A percentile compares a stretch with the other conserved stretches of the same genome.
Conservation (phyloP, 2,797 vertebrate genomes). For the Propithecus deckenii region DNA sequence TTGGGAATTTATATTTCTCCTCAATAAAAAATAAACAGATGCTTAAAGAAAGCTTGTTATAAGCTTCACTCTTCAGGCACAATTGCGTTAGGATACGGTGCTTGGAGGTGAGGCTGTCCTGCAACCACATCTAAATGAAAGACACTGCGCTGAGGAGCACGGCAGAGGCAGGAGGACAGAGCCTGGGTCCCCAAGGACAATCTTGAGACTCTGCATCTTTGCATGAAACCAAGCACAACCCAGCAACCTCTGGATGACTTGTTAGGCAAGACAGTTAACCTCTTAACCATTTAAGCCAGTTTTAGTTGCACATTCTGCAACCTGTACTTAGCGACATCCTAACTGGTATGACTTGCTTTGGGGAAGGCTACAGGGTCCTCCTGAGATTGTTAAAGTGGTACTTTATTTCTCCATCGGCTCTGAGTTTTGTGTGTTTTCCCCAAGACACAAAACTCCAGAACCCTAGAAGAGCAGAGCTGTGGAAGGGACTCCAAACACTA, state of each 20-base stretch:
- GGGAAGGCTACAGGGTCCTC: not conserved
- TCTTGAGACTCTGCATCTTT: not conserved
- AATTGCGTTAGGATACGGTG: not conserved
- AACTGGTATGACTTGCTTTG: not conserved
- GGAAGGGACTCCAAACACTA: not conserved
- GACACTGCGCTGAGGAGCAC: fast-evolving
- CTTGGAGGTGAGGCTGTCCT: not conserved
- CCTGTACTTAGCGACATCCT: not conserved
- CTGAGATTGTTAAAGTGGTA: not conserved
- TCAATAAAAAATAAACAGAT: not conserved
- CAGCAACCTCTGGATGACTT: not conserved
- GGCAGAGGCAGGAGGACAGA: not conserved
- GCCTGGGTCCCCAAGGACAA: not conserved
- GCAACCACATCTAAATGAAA: not conserved
- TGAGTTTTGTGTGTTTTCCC: not conserved
- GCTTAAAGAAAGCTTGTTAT: not conserved
- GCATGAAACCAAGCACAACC: not conserved
- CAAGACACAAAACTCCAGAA: not conserved
- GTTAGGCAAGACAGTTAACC: not conserved
- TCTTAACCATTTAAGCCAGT: not conserved
- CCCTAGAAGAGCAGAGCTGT: not conserved
- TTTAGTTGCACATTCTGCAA: not conserved
- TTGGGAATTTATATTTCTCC: not conserved
- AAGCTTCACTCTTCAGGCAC: not conserved
- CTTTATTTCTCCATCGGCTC: not conserved